Percentiles rank a stretch among this genome's conserved stretches.
These are phyloP conservation scores for Aphodius sticticus DNA, from an alignment of 2,888 invertebrate genomes.

Conservation along the genomic window DNA sequence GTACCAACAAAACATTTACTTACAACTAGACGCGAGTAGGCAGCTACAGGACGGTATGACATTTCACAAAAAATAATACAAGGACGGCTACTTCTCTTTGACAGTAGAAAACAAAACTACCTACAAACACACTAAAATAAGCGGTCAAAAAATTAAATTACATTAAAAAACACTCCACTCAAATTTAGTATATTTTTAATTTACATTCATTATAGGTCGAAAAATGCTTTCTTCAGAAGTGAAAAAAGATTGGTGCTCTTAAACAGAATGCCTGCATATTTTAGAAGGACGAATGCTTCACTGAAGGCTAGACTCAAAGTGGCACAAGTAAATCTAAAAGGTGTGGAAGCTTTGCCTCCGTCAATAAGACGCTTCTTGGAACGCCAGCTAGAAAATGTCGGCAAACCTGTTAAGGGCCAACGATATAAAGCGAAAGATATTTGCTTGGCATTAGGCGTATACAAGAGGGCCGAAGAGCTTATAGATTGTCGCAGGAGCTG, in stretches of 20 bases:
- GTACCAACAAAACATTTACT: too few species aligned
- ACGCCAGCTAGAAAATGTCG: not conserved
- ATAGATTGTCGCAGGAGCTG: slow-evolving; percentile 35
- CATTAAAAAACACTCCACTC: too few species aligned
- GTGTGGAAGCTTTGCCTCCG: not conserved
- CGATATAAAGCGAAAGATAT: slow-evolving; percentile 40
- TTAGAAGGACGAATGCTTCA: not conserved
- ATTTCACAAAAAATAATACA: too few species aligned
- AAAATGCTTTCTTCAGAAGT: not conserved
- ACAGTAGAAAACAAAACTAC: too few species aligned
- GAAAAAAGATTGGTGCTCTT: not conserved
- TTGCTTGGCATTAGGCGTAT: slow-evolving; percentile 38
- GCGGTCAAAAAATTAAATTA: too few species aligned
- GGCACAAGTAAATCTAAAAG: not conserved
- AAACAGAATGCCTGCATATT: not conserved
- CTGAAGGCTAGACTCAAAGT: not conserved
- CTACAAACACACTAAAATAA: too few species aligned
- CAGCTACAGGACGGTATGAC: too few species aligned
- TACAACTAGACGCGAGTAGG: too few species aligned
- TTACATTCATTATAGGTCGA: not conserved
- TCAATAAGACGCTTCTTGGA: not conserved
- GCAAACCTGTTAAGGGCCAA: slow-evolving; percentile 12
- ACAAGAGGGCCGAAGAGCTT: slow-evolving; percentile 37
- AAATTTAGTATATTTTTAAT: too few species aligned
- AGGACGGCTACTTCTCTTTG: too few species aligned